A percentile compares a stretch with the other conserved stretches of the same genome.
These are phyloP conservation scores for Sebastes fasciatus DNA, from an alignment of 2,113 vertebrate genomes.

Conservation along the genomic window DNA sequence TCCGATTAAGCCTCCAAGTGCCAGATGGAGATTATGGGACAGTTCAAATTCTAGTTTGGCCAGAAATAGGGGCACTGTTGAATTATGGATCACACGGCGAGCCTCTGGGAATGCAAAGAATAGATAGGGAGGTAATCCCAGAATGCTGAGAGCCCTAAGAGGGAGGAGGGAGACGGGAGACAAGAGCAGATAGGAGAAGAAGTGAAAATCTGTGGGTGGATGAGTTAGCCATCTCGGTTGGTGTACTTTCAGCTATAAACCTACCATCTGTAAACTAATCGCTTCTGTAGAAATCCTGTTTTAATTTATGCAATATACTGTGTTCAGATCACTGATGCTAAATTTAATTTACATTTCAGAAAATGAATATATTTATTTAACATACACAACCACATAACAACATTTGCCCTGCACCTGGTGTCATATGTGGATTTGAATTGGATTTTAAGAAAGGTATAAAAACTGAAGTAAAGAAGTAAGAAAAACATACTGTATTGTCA, in stretches of 20 bases:
- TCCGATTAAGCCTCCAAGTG: slow-evolving; percentile 79
- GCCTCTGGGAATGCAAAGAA: slow-evolving; percentile 75
- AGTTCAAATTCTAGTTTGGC: slow-evolving; percentile 77
- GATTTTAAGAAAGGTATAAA: slow-evolving; percentile 63
- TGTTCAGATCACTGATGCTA: slow-evolving; percentile 28
- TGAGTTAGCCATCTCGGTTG: slow-evolving; percentile 58
- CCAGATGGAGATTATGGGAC: slow-evolving; percentile 77
- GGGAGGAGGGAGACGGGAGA: slow-evolving; percentile 39
- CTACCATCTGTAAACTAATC: slow-evolving; percentile 31
- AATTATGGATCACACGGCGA: slow-evolving; percentile 79
- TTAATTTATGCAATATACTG: slow-evolving; percentile 22
- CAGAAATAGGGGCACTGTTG: slow-evolving; percentile 76
- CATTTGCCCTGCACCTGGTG: slow-evolving; percentile 6
- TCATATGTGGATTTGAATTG: slow-evolving; percentile 53
- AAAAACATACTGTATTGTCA: slow-evolving; percentile 82
- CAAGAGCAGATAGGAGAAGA: slow-evolving; percentile 63
- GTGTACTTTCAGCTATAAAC: slow-evolving; percentile 53
- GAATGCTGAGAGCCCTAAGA: slow-evolving; percentile 68
- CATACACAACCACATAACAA: slow-evolving; percentile 57
- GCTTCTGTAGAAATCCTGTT: slow-evolving; percentile 21
- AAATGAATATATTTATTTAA: slow-evolving; percentile 50
- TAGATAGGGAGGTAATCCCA: slow-evolving; percentile 80
- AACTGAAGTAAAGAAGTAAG: slow-evolving; percentile 71
- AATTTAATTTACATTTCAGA: slow-evolving; percentile 33
- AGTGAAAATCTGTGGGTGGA: slow-evolving; percentile 52